Evolutionary conservation across 1,140 invertebrate genomes (phyloP).

Genomic region (Drosophila littoralis): DNA sequence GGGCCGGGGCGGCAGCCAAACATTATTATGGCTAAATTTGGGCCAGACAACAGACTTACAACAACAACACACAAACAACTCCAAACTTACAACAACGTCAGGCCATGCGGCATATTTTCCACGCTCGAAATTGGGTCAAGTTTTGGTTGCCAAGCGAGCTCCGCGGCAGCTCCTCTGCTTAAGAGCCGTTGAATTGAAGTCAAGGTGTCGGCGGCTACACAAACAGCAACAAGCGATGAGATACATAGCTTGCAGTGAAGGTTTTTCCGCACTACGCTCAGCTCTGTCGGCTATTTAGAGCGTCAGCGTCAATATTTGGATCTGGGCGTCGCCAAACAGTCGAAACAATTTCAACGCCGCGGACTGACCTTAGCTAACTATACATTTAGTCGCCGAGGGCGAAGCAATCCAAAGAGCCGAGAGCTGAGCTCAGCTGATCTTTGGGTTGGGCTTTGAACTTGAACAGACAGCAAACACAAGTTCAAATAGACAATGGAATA

Average conservation of each 20-base stretch:
- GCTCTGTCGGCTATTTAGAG: conserved; percentile 64
- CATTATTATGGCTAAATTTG: conserved; percentile 29
- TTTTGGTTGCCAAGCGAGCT: conserved; percentile 33
- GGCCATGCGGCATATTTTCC: conserved; percentile 46
- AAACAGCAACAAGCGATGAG: background rate
- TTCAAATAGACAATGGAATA: conserved; percentile 7
- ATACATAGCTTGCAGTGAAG: conserved; percentile 42
- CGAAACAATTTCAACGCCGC: conserved; percentile 60
- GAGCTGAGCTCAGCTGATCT: conserved; percentile 39
- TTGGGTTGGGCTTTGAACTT: conserved; percentile 79
- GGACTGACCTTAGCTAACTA: conserved; percentile 68
- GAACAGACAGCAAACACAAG: conserved; percentile 42
- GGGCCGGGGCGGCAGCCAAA: conserved; percentile 8
- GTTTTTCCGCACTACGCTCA: conserved; percentile 58
- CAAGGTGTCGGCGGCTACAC: conserved; percentile 47
- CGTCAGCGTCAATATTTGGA: conserved; percentile 63
- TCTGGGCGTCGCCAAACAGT: conserved; percentile 69
- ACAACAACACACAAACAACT: conserved; percentile 20
- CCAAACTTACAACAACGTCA: conserved; percentile 11
- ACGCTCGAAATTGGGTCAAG: conserved; percentile 46
- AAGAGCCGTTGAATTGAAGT: conserved; percentile 60
- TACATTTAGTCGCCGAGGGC: conserved; percentile 32
- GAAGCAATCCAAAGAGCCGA: conserved; percentile 15
- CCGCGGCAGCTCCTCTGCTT: conserved; percentile 17
- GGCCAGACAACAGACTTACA: background rate